Evolutionary conservation across 35 echinoderm and acorn worm genomes (phyloP), one percentile per base, ranked within the genome.

Genomic region (Apostichopus californicus): DNA sequence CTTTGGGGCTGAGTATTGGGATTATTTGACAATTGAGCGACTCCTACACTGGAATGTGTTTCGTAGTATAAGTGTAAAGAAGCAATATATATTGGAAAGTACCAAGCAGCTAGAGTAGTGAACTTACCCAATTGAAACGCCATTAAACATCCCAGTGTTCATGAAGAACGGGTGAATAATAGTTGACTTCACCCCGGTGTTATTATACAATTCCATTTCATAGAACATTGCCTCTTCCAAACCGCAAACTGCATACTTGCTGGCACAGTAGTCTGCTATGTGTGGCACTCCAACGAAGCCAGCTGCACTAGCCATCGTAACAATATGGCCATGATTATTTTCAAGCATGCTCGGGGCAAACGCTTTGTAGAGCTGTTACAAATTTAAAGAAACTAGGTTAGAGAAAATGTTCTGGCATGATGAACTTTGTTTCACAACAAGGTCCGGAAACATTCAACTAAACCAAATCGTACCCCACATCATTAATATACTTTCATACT

Each of bases 141-240:
- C 96, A 78, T 90, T 72, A 57, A 97, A 97, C 96, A 97, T 97
- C 5, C 96, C 96, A 15, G 96, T 97, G 56, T 93, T 90, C 77
- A 95, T 97, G 73, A 94, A 97, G 87, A 93, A 97, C 5, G 96
- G 96, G 82, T 93, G 92, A 5, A 97, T 93, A 46, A 94, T 90
- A 8, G 96, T 97, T 57, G 93, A 92, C 28, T 97, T 79, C 57
- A 97, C 96, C n/a, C 93, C 93, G 10, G 64, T 55, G 57, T 92
- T 94, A 0, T 81, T 87, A 21, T 78, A 73, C 56, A 87, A 90
- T 57, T 66, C 52, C 26, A 97, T 77, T 73, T 97, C 96, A 73
- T 63, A 85, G 53, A 81, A 85, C 78, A 97, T 26, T 21, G 96
- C 77, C 20, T 97, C 96, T 22, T 97, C 93, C 14, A 97, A 87